Base-by-base conservation (phyloP, 2,888 invertebrate species). In the Meliscaeva auricollis region DNA sequence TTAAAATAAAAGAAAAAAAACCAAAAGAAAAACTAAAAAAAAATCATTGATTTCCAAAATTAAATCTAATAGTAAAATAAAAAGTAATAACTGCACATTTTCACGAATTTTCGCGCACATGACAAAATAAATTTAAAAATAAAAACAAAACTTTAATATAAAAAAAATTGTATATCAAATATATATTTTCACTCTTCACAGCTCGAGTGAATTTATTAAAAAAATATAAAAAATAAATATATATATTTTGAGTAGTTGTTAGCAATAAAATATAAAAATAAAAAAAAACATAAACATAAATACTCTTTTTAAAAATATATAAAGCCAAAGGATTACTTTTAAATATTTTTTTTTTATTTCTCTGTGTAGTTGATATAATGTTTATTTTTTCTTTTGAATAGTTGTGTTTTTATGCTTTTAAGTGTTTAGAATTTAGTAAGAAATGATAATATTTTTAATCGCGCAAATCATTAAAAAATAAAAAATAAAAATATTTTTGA, bases 371-470 rank as follows among this genome's bases (percentile, higher is more conserved):
- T 68, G 80, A 79, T 84, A 79, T 84, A 80, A 66, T 20, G 69
- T 80, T 66, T 58, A 8, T 38, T 38, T 38, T 38, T 38, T 38
- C 3, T 8, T 9, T 72, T 73, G 17, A 75, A 69, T 81, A 85
- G 85, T 77, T 81, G 85, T 81, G 85, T 85, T 85, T 84, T 81
- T 76, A 85, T 85, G 85, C 85, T 85, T 85, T 85, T 85, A 85
- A 81, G 81, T 85, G 85, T 85, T 85, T 77, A 81, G 76, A 81
- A n/a, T 72, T 76, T 76, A 84, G 76, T 78, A 70, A 38, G 38
- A 46, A 76, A 66, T 62, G 68, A 35, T 66, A 38, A 58, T 44
- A 64, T 52, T 79, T 77, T 84, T 68, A 74, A 76, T 73, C 75
- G 75, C 80, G 76, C 84, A 74, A 83, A 79, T 64, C 46, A 73